Evolutionary conservation across 2,797 vertebrate genomes (phyloP), one percentile per base, ranked within the genome.

Genomic region (Gadopsis marmoratus): DNA sequence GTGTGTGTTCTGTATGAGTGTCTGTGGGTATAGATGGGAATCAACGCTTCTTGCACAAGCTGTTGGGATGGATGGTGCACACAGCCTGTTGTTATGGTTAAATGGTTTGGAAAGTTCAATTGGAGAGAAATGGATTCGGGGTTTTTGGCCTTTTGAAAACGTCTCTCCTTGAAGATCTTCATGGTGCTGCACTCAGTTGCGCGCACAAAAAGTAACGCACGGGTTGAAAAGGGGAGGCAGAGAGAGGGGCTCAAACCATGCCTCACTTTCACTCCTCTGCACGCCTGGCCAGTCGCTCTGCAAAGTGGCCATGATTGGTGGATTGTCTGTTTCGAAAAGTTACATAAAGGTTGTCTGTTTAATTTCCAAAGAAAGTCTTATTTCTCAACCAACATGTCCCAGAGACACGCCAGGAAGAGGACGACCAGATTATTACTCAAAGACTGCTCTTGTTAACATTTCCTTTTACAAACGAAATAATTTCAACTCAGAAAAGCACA

Each of bases 21-120:
- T 56, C 39, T 55, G 33, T 14, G 14, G 4, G 4, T 53, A n/a
- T 39, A 13, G 23, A 48, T 23, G 33, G 19, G 53, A 45, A 35
- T 48, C 21, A 23, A 14, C 13, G 14, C 11, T 21, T 60, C 37
- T 7, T 53, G 26, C 26, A 65, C 53, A 47, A 39, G 10, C 39
- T 60, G 3, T 50, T 54, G 55, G 35, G 21, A 21, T 53, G 43
- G 9, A 29, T 45, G 51, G 51, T 3, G 37, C 60, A 62, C 7
- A 7, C 21, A 60, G 55, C 26, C 6, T 9, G 3, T 55, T 59
- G 19, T 45, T 67, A 21, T 43, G 11, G 61, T 64, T 64, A 48
- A 81, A 74, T 67, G 16, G 35, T 74, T 79, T 45, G 48, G 37
- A 37, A 55, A 50, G 51, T 70, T 79, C 11, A 81, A 47, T 70